A percentile compares a stretch with the other conserved stretches of the same genome.
Evolutionary conservation across 2,888 invertebrate species (phyloP).

Genomic region (Chrysolina haemoptera): DNA sequence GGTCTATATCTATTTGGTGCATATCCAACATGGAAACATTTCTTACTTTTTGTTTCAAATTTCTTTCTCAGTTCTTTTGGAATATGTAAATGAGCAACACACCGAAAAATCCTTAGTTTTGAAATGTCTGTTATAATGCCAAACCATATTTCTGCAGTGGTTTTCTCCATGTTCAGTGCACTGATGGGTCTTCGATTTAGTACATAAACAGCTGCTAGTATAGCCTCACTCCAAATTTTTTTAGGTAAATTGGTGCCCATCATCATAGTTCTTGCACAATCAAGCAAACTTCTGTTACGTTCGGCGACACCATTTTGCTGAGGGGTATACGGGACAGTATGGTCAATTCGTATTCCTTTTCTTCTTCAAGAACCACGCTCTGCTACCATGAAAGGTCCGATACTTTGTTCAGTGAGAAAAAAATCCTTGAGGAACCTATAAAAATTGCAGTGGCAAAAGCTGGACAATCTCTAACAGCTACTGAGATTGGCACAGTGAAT

Average conservation of each 20-base stretch:
- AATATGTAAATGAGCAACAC: conserved; percentile 5
- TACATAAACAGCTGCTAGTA: conserved; percentile 19
- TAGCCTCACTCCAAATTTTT: conserved; percentile 15
- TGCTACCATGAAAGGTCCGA: no score
- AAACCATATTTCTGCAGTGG: conserved; percentile 28
- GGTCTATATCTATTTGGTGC: not conserved
- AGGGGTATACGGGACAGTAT: conserved; percentile 45
- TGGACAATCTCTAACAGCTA: no score
- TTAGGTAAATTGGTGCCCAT: no score
- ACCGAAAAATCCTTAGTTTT: conserved; percentile 26
- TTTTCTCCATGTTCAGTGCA: not conserved
- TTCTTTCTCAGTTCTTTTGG: conserved; percentile 13
- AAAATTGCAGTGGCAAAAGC: no score
- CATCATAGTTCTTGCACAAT: no score
- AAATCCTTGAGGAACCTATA: no score
- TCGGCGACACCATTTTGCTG: conserved; percentile 48
- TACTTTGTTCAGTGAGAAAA: not conserved
- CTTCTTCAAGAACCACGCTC: conserved; percentile 2
- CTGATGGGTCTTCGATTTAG: not conserved
- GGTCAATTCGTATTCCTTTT: conserved; percentile 45
- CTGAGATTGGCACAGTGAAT: no score
- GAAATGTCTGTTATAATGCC: not conserved
- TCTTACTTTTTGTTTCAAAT: conserved; percentile 16
- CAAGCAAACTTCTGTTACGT: conserved; percentile 31
- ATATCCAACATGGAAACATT: conserved; percentile 20